Conservation (phyloP, 1,140 invertebrate genomes). For the Habropoda laboriosa region DNA sequence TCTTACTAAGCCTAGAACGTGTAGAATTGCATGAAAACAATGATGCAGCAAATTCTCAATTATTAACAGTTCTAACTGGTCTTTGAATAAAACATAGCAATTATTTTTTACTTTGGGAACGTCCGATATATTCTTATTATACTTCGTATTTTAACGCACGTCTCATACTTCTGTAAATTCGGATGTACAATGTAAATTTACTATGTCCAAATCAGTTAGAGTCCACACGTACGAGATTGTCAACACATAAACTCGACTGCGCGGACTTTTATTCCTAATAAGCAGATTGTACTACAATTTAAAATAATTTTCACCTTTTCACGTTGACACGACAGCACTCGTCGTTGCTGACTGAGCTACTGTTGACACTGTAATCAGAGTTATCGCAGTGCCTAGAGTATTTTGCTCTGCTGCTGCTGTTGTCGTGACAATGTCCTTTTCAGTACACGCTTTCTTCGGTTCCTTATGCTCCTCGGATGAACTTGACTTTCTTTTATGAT, state of each 20-base stretch:
- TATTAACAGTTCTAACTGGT: conserved; percentile 46
- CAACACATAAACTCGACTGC: conserved; percentile 3
- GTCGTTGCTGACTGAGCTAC: conserved; percentile 30
- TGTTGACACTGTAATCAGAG: conserved; percentile 17
- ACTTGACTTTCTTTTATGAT: conserved; percentile 64
- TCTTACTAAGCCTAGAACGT: conserved; percentile 47
- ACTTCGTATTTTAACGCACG: not conserved
- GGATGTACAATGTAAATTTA: conserved; percentile 25
- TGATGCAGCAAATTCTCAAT: conserved; percentile 50
- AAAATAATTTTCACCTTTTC: conserved; percentile 56
- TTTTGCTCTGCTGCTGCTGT: conserved; percentile 32
- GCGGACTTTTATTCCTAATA: conserved; percentile 9
- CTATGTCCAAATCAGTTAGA: conserved; percentile 29
- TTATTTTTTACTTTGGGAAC: conserved; percentile 44
- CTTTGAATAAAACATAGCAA: conserved; percentile 54
- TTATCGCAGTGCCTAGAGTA: conserved; percentile 18
- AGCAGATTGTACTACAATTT: conserved; percentile 58
- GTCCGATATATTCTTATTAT: conserved; percentile 22
- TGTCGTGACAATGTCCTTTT: conserved; percentile 34
- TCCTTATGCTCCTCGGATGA: conserved; percentile 52
- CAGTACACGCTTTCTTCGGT: conserved; percentile 41
- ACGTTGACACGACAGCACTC: conserved; percentile 52
- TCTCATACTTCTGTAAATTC: conserved; percentile 20
- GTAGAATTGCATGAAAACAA: conserved; percentile 41
- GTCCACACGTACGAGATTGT: conserved; percentile 9